phyloP scores from a whole-genome alignment of 1,140 invertebrate genomes.

The Diorhabda elongata region DNA sequence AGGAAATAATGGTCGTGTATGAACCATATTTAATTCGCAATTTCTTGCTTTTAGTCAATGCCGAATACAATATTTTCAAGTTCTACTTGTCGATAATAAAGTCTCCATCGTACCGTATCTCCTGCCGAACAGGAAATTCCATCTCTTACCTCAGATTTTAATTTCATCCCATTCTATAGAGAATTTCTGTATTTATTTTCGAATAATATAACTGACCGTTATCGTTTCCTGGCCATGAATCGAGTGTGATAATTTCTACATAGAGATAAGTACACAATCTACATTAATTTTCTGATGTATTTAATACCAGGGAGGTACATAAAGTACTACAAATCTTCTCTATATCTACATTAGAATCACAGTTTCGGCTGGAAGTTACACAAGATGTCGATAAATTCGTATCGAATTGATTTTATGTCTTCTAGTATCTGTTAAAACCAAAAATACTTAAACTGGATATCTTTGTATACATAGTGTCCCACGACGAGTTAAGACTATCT shows the following conservation, averaged over 20 bases:
- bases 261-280: constrained; percentile 14
- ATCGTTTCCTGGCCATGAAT: constrained; percentile 14
- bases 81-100: constrained; percentile 26
- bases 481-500: too few relatives aligned
- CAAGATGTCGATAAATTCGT: too few relatives aligned
- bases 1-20: constrained; percentile 13
- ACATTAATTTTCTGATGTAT: neutral
- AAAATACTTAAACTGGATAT: too few relatives aligned
- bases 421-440: too few relatives aligned
- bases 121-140: constrained; percentile 32
- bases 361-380: too few relatives aligned
- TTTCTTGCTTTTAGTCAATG: constrained; percentile 19
- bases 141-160: constrained; percentile 32
- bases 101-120: constrained; percentile 31
- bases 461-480: too few relatives aligned
- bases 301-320: neutral
- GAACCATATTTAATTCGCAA: constrained; percentile 15
- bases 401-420: too few relatives aligned
- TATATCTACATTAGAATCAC: too few relatives aligned
- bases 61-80: constrained; percentile 22
- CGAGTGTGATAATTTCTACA: constrained; percentile 10
- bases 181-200: constrained; percentile 6
- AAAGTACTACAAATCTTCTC: too few relatives aligned
- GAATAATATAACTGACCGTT: constrained; percentile 7
- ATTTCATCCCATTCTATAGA: constrained; percentile 18